Evolutionary conservation across 2,797 vertebrate species (phyloP), one percentile per base, ranked within the genome.

Genomic region (Melanotaenia parkinsoni): DNA sequence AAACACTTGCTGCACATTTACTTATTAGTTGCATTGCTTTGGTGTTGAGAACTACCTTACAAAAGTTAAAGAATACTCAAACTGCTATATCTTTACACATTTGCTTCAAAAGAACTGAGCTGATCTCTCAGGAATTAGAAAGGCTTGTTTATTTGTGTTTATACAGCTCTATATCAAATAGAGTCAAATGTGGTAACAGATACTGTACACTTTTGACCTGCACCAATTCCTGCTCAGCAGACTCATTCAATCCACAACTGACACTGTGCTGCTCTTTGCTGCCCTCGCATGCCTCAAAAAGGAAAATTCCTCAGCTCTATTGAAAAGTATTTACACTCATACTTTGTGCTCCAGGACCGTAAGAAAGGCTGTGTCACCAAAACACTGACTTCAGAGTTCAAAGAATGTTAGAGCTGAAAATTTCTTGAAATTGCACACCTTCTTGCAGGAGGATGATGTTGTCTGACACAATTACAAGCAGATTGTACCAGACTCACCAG

Each of bases 201-300:
- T 47, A 26, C 18, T 24, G 4, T 30, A 60, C 9, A 74, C 16
- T 22, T 83, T 24, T 50, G 28, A 74, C 33, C 11, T 64, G 24
- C 45, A 57, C 22, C 73, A 35, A 58, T 58, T 14, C 2, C 14
- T 40, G 5, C 13, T 65, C 26, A 80, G 63, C 53, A 73, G 18
- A 33, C 10, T 69, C 11, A 8, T 35, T 60, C 12, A 47, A 58
- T 63, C 66, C 40, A 75, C 3, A 32, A 8, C 30, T n/a, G 62
- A 63, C 18, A 32, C 50, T 80, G 24, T 14, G 22, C 63, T 89
- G 86, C 84, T 84, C 89, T 89, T 68, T 91, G 87, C 91, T 91
- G 91, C 90, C 87, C 88, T 88, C 90, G 50, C 51, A 80, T 87
- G 92, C 20, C 33, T 59, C 45, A 69, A 53, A 26, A 59, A 47